Evolutionary conservation across 1,140 invertebrate genomes (phyloP), one percentile per base, ranked within the genome.

Genomic region (Stegodyphus mimosarum): DNA sequence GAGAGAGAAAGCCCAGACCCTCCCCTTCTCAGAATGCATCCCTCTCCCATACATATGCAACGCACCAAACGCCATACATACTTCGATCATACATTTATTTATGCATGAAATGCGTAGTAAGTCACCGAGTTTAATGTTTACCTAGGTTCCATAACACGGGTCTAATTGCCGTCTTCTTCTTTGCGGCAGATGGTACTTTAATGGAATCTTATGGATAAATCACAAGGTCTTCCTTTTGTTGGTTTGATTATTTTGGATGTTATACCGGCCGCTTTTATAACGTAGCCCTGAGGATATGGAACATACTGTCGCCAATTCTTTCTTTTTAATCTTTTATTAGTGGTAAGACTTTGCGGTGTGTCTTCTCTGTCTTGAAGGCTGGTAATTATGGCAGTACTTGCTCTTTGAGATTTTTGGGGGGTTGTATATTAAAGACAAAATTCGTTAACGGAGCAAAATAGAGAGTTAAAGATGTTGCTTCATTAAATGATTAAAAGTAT

Each of bases 181-280:
- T 63, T 17, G 72, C 60, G 74, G 74, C 74, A 76, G 74, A 76
- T 76, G 74, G 74, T 50, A n/a, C 18, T 69, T 33, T 50, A 66
- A 76, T 76, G 74, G 74, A 76, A 76, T 76, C 60, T 76, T 76
- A 76, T 18, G 74, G 74, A 76, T 64, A 76, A 76, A 76, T 76
- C 33, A 33, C 74, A 76, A 51, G 10, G 53, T 53, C 64, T 17
- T 55, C 7, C 18, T 69, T 69, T 33, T 33, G 10, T 69, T 69
- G 15, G 9, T 69, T 13, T 13, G 9, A 9, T 69, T 18, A 9
- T 69, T 66, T 76, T 76, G 15, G 33, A 60, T 64, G 55, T 60
- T 60, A 60, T 60, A 64, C 49, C 53, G 33, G 74, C 33, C 48
- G 33, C 64, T 76, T 76, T 76, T 76, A 76, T 76, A 66, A 63